Conservation (phyloP, 2,888 invertebrate genomes). For the Schizaphis graminum region DNA sequence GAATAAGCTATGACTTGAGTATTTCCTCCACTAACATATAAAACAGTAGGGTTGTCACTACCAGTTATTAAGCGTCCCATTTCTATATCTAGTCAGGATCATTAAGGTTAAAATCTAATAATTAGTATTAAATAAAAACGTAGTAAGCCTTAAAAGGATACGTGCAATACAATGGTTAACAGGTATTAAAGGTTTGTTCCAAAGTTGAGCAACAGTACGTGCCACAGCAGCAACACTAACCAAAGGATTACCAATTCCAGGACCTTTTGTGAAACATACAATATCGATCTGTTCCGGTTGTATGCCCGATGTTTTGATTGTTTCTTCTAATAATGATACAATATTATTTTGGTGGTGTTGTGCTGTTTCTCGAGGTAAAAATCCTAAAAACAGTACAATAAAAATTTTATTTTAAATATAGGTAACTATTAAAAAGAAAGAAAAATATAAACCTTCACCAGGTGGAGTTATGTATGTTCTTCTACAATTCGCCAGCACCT, state of each 20-base stretch:
- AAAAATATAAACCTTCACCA: constrained; percentile 82
- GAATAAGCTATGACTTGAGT: constrained; percentile 97
- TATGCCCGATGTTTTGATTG: constrained; percentile 82
- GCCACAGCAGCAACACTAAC: constrained; percentile 94
- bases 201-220: constrained; percentile 91
- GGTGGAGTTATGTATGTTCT: constrained; percentile 97
- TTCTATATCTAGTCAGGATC: constrained; percentile 84
- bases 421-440: background rate
- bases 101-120: constrained; percentile 29
- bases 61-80: constrained; percentile 98
- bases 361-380: constrained; percentile 95
- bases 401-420: background rate
- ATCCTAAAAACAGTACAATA: constrained; percentile 76
- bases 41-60: constrained; percentile 93
- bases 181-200: constrained; percentile 95
- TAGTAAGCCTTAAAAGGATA: constrained; percentile 72
- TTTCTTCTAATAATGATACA: constrained; percentile 82
- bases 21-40: constrained; percentile 99
- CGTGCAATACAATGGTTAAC: constrained; percentile 99
- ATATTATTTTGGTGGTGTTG: constrained; percentile 91
- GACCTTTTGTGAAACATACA: constrained; percentile 97
- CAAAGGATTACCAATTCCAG: constrained; percentile 98
- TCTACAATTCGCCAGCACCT: constrained; percentile 93
- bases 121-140: background rate
- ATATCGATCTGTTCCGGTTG: constrained; percentile 87